Evolutionary conservation across 30 jellyfish, hydroid and myxozoan genomes (phyloP).

Genomic region (Aurelia sp.): DNA sequence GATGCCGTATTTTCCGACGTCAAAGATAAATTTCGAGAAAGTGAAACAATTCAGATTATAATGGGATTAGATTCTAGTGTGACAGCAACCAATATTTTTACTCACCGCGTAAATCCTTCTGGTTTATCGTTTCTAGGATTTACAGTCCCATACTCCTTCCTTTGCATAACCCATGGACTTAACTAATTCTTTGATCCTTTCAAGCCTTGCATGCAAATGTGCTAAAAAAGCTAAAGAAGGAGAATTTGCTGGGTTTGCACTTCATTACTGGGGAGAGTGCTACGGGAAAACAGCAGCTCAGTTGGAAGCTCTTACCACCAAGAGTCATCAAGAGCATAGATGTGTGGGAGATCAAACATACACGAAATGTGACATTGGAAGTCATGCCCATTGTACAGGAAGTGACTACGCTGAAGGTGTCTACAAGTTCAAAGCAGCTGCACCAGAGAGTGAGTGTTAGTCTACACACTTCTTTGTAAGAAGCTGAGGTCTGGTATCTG

Average conservation of each 20-base stretch:
- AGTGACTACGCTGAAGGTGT: conserved; percentile 5
- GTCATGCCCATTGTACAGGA: conserved; percentile 11
- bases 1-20: too few relatives aligned
- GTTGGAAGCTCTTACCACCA: background rate
- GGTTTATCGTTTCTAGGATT: too few relatives aligned
- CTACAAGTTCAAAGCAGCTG: background rate
- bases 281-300: conserved; percentile 26
- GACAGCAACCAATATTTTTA: too few relatives aligned
- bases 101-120: too few relatives aligned
- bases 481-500: conserved; percentile 55
- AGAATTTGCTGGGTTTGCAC: background rate
- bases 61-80: too few relatives aligned
- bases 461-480: conserved; percentile 41
- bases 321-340: background rate
- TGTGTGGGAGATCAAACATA: conserved; percentile 13
- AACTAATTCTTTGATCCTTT: background rate
- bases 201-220: conserved; percentile 65
- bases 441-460: conserved; percentile 9
- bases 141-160: too few relatives aligned
- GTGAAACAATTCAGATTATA: too few relatives aligned
- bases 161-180: background rate
- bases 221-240: conserved; percentile 8
- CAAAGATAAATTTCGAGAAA: too few relatives aligned
- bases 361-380: background rate
- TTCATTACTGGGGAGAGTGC: conserved; percentile 29